These are phyloP conservation scores for Synanthedon formicaeformis DNA, from an alignment of 2,888 invertebrate genomes.

Conservation along the genomic window DNA sequence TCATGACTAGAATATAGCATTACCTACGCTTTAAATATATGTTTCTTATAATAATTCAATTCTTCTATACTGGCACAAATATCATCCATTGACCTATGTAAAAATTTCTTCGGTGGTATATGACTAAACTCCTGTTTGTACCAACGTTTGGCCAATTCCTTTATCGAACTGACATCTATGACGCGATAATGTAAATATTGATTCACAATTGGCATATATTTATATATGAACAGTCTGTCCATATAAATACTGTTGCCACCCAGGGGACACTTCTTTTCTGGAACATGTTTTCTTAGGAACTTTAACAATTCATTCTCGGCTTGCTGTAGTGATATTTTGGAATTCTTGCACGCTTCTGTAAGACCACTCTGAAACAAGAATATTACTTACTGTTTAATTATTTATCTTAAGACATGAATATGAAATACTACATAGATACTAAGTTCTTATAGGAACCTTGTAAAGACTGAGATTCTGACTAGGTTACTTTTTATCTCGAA, in stretches of 20 bases:
- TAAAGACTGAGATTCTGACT: too few relatives aligned
- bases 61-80: conserved; percentile 89
- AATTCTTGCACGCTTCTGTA: conserved; percentile 77
- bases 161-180: conserved; percentile 91
- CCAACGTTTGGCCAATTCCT: conserved; percentile 88
- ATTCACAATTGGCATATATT: conserved; percentile 85
- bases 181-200: conserved; percentile 90
- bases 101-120: conserved; percentile 73
- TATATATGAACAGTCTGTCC: conserved; percentile 84
- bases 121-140: conserved; percentile 69
- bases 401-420: too few relatives aligned
- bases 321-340: conserved; percentile 71
- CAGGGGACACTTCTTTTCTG: conserved; percentile 75
- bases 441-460: too few relatives aligned
- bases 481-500: too few relatives aligned
- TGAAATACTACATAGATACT: too few relatives aligned
- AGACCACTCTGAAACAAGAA: conserved; percentile 79
- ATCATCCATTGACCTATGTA: conserved; percentile 84
- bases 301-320: conserved; percentile 80
- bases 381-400: too few relatives aligned
- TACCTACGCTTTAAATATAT: conserved; percentile 72
- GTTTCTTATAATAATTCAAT: conserved; percentile 80
- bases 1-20: neutral
- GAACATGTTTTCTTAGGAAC: conserved; percentile 74
- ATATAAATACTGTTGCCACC: conserved; percentile 91